Conservation (phyloP, 2,113 vertebrate genomes). For the Rhinolophus sinicus region DNA sequence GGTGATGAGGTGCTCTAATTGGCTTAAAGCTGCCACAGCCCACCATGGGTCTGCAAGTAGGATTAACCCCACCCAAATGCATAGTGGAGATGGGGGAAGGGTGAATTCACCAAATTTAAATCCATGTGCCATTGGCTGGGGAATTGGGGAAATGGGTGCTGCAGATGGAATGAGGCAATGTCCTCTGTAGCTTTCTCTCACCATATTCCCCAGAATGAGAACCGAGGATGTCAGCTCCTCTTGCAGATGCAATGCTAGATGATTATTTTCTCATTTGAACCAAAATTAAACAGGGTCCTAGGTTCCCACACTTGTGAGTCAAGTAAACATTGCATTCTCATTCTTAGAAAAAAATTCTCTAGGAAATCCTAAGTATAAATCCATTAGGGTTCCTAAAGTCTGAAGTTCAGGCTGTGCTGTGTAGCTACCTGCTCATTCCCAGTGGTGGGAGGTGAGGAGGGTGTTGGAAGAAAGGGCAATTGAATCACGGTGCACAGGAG, state of each 20-base stretch:
- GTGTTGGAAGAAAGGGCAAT: conserved; percentile 38
- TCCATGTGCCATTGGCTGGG: not conserved
- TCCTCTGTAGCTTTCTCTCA: not conserved
- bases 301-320: not conserved
- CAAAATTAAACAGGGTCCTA: not conserved
- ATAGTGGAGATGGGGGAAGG: rapidly evolving
- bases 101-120: not conserved
- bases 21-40: not conserved
- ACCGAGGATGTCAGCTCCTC: not conserved
- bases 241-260: not conserved
- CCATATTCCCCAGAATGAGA: rapidly evolving
- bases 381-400: not conserved
- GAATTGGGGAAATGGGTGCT: not conserved
- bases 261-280: not conserved
- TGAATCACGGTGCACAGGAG: not conserved
- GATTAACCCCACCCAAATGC: not conserved
- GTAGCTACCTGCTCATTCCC: conserved; percentile 28
- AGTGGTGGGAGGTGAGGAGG: conserved; percentile 45
- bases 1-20: not conserved
- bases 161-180: too few species aligned
- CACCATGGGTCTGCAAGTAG: not conserved
- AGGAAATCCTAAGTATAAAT: not conserved
- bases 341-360: not conserved
- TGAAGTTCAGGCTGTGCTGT: not conserved
- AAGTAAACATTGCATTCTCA: not conserved